A percentile compares a stretch with the other conserved stretches of the same genome.
phyloP scores from a whole-genome alignment of 2,113 vertebrate species.

The Thinocorus orbignyianus region DNA sequence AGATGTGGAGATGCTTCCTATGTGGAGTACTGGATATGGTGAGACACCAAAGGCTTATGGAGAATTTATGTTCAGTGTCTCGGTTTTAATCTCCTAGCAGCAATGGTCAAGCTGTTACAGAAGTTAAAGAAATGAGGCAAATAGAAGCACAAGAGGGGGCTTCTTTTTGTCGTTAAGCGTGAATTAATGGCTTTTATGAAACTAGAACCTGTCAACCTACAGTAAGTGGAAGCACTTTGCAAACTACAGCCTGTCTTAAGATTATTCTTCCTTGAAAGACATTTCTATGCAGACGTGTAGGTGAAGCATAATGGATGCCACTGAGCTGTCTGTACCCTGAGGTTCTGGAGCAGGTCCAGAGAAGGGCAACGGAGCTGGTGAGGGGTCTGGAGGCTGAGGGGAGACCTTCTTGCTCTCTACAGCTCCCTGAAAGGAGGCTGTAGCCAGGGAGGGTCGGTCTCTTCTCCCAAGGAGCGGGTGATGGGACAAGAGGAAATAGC shows the following conservation, averaged over 20 bases:
- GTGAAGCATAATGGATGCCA: not conserved
- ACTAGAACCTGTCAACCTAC: not conserved
- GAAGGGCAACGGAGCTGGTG: too few relatives aligned
- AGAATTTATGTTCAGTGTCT: not conserved
- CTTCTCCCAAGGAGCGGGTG: too few relatives aligned
- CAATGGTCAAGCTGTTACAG: not conserved
- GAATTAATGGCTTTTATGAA: not conserved
- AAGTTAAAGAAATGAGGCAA: not conserved
- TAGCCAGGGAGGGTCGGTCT: too few relatives aligned
- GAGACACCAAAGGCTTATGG: not conserved
- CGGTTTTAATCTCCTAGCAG: not conserved
- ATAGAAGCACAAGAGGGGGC: not conserved
- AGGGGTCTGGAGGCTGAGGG: too few relatives aligned
- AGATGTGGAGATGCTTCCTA: too few relatives aligned
- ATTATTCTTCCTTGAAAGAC: not conserved
- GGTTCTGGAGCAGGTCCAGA: too few relatives aligned
- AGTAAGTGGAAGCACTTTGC: not conserved
- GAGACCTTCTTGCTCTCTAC: too few relatives aligned
- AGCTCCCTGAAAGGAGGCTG: too few relatives aligned
- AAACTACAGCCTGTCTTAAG: not conserved
- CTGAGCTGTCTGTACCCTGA: not conserved
- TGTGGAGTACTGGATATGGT: rapidly evolving
- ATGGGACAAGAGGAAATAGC: too few relatives aligned
- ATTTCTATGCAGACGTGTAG: not conserved
- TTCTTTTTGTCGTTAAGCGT: not conserved